Base-by-base conservation (phyloP, 2,113 vertebrate species). In the Puntigrus tetrazona region DNA sequence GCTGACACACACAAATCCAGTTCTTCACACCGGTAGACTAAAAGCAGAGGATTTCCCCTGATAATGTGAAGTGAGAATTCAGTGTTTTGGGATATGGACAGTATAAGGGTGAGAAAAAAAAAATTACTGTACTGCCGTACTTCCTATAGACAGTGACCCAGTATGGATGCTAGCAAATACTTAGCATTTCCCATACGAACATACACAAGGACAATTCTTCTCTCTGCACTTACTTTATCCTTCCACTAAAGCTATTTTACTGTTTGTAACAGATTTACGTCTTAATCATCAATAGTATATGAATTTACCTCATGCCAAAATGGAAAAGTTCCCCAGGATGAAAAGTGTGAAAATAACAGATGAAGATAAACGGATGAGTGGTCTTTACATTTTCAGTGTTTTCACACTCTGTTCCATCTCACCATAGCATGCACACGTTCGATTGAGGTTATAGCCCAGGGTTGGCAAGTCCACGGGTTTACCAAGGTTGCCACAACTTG, bases 51-150 rank as follows among this genome's bases (percentile, higher is more conserved):
- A 27, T 5, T 13, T 16, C 38, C 38, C 70, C 6, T 27, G 38
- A 45, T 73, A 73, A 73, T 73, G 13, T 73, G 36, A 45, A 6
- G 70, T 73, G 70, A 27, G 41, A 45, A 73, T 73, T 45, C 13
- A 27, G 70, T 43, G 5, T 73, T 25, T 14, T 45, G 38, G 38
- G 38, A n/a, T 73, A 7, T 43, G n/a, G 70, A 16, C 38, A 73
- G 69, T 22, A 73, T 43, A 43, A 25, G 10, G n/a, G 9, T 73
- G 34, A 38, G 27, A 14, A 14, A 2, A n/a, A 36, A 13, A 8
- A 38, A 36, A 31, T 36, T 22, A n/a, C 29, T 31, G 13, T 3
- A 45, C 11, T 45, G 1, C 43, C 13, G 10, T 41, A 20, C 20
- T 70, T 41, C 34, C 0, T 38, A n/a, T n/a, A 43, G 5, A 4